Evolutionary conservation across 2,797 vertebrate genomes (phyloP), one percentile per base, ranked within the genome.

Genomic region (Urophycis tenuis): DNA sequence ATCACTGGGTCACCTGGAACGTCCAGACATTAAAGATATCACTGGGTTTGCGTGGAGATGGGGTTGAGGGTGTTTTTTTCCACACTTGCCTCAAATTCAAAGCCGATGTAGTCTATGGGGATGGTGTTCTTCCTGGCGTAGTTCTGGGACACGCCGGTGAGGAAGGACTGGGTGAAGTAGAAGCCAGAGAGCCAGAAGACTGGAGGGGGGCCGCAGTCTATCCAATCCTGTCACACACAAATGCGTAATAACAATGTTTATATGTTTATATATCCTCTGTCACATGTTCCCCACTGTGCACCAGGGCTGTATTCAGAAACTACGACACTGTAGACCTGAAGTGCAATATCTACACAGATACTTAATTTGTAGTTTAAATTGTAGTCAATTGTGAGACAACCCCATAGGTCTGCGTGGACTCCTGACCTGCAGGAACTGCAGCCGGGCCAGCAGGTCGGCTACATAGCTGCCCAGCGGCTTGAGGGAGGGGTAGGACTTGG

Each of bases 131-230:
- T 97, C 84, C 96, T 94, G 79, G 97, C 94, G 83, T 93, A 99
- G 86, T 99, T 98, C 87, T 98, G 96, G 81, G 95, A 94, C 82
- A 98, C 94, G 22, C 96, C 96, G 0, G 96, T 98, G 81, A 98
- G 89, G 89, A 98, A 99, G 0, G 96, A 98, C 87, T 98, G 96
- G n/a, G 96, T 96, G 84, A 98, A 98, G 90, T 96, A 99, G 91
- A 98, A 98, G 49, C 96, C 95, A 0, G 96, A 98, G 33, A 98
- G 82, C 95, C 96, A 98, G 85, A 99, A 98, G 77, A 98, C 95
- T 29, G 86, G 84, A 3, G 97, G 95, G 0, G 95, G 88, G 0
- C 95, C 95, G 0, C 89, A 85, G 83, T 91, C 85, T 75, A 97
- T 94, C 96, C 96, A 98, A 1, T 96, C 94, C 97, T 98, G 87